Conservation (phyloP, 2,113 vertebrate genomes). For the Forbesichthys papilliferus region DNA sequence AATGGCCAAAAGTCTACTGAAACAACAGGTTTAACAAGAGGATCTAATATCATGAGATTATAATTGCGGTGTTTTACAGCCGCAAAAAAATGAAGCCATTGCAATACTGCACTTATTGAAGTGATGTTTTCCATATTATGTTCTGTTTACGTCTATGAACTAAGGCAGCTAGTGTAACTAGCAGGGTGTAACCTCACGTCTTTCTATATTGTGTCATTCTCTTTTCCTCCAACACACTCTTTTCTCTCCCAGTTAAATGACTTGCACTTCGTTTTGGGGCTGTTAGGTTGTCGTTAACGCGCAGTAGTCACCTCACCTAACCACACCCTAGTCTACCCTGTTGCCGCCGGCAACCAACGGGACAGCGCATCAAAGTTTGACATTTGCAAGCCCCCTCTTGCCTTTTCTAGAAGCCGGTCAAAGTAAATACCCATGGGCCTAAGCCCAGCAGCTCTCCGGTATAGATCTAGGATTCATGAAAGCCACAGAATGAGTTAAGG, state of each 20-base stretch:
- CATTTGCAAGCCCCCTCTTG: slow-evolving; percentile 22
- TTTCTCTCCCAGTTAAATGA: too few relatives aligned
- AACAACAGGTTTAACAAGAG: too few relatives aligned
- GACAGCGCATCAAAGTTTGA: slow-evolving; percentile 22
- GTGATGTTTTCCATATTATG: neutral
- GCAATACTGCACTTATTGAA: slow-evolving; percentile 2
- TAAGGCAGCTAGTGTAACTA: slow-evolving; percentile 18
- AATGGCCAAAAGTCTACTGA: too few relatives aligned
- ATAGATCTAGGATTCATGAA: neutral
- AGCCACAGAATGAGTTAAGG: too few relatives aligned
- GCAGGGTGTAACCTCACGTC: too few relatives aligned
- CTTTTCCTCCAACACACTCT: too few relatives aligned
- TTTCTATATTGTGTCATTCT: too few relatives aligned
- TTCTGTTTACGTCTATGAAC: slow-evolving; percentile 4
- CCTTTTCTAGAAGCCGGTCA: slow-evolving; percentile 9
- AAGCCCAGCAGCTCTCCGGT: slow-evolving; percentile 7
- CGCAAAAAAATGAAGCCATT: neutral
- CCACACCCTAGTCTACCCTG: too few relatives aligned
- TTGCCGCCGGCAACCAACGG: neutral
- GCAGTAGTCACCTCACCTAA: neutral
- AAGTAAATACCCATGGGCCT: slow-evolving; percentile 6
- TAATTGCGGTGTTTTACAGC: slow-evolving; percentile 10
- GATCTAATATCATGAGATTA: slow-evolving; percentile 6
- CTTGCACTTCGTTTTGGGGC: too few relatives aligned
- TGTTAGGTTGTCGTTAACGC: slow-evolving; percentile 3